A percentile compares a stretch with the other conserved stretches of the same genome.
These are phyloP conservation scores for Phacellophora camtschatica DNA, from an alignment of 30 jellyfish, hydroid and myxozoan genomes.

Conservation along the genomic window DNA sequence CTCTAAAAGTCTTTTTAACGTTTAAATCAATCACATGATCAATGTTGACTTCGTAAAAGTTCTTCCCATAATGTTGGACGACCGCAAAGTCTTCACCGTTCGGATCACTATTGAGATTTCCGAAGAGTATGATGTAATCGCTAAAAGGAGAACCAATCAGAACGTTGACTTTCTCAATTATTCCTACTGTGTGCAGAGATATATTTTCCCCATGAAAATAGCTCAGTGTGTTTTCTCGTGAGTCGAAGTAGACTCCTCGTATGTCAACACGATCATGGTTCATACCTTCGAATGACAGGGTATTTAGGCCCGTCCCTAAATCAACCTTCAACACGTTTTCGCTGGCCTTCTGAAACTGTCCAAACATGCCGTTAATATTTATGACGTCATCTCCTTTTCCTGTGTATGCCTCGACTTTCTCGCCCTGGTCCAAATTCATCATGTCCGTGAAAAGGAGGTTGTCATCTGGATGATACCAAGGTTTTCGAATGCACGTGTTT, in stretches of 20 bases:
- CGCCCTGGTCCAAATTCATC: conserved; percentile 58
- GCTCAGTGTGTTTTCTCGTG: conserved; percentile 50
- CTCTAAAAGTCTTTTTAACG: neutral
- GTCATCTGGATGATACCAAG: conserved; percentile 62
- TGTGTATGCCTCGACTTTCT: conserved; percentile 31
- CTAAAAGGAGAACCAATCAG: conserved; percentile 52
- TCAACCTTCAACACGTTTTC: conserved; percentile 14
- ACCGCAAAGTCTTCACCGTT: conserved; percentile 49
- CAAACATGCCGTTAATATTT: conserved; percentile 51
- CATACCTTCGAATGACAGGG: conserved; percentile 64
- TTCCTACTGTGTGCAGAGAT: conserved; percentile 32
- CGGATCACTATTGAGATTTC: conserved; percentile 40
- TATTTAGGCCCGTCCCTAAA: conserved; percentile 55
- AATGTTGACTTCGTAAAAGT: conserved; percentile 50
- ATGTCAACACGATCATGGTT: conserved; percentile 16
- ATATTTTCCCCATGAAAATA: conserved; percentile 48
- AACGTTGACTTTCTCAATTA: conserved; percentile 21
- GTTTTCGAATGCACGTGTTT: conserved; percentile 40
- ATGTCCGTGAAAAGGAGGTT: conserved; percentile 48
- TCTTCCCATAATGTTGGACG: conserved; percentile 40
- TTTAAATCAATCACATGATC: conserved; percentile 11
- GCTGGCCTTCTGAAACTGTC: conserved; percentile 8
- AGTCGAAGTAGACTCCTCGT: conserved; percentile 48
- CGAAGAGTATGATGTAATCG: conserved; percentile 56
- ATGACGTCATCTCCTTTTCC: conserved; percentile 67